Base-by-base conservation (phyloP, 2,113 vertebrate species). In the Odobenus rosmarus region DNA sequence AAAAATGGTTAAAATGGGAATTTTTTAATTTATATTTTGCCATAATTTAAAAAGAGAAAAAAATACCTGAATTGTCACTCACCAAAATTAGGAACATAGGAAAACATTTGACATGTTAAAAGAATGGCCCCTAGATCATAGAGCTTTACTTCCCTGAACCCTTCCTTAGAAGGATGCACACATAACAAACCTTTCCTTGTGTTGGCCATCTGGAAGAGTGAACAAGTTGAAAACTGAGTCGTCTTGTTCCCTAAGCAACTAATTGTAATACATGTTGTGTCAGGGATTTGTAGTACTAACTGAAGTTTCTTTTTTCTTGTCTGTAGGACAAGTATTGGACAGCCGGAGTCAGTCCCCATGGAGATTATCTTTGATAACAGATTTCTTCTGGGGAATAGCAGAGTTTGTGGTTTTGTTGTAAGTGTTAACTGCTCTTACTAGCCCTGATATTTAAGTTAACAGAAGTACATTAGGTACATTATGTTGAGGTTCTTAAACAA, bases 331-430 rank as follows among this genome's bases (percentile, higher is more conserved):
- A 98, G 99, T 99, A 88, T 98, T 99, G 99, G 99, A 99, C 98
- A 99, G 98, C 98, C 99, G 98, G 98, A 98, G 96, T 74, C 99
- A 99, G 98, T 99, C 99, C 57, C 99, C 99, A 55, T 99, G 99
- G 99, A 98, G 99, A 62, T 97, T 99, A 59, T 99, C 99, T 57
- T 98, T 99, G 39, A 98, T 99, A 97, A 99, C 98, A 53, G 99
- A 99, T 96, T 98, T 99, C 81, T 99, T 99, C 95, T 99, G 99
- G 99, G 99, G 99, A 26, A 99, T 99, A 86, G 99, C 99, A 93
- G 99, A 99, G 94, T 99, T 99, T 46, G 95, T 99, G 61, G 98
- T 99, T 97, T 98, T 99, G 8, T 99, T 99, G 99, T 99, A 99
- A 99, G 99, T 99, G 98, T 49, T 39, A 71, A 39, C 15, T 89